These are phyloP conservation scores for Anarhynchus alexandrinus DNA, from an alignment of 2,113 vertebrate species.

Conservation along the genomic window DNA sequence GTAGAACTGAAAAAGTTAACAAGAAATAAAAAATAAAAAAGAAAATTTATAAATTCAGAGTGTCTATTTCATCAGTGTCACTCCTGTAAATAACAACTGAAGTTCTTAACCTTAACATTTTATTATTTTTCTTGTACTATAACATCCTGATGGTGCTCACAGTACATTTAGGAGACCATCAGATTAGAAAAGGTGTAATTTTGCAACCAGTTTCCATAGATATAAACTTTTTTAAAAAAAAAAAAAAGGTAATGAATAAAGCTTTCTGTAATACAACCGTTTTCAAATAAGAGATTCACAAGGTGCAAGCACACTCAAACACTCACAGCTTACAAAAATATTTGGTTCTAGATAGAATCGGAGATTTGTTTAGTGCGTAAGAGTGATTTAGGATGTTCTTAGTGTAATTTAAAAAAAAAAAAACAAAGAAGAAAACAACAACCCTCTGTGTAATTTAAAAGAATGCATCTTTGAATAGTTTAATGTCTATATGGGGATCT, in stretches of 20 bases:
- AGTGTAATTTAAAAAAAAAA: not conserved
- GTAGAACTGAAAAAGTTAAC: not conserved
- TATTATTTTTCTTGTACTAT: not conserved
- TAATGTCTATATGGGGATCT: not conserved
- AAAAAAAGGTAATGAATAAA: rapidly evolving
- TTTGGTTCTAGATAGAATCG: not conserved
- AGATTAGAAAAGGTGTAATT: not conserved
- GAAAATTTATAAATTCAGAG: conserved; percentile 17
- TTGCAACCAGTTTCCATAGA: not conserved
- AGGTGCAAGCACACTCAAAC: not conserved
- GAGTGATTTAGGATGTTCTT: not conserved
- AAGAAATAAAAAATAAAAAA: conserved; percentile 22
- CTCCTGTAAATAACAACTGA: not conserved
- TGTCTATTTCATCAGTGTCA: not conserved
- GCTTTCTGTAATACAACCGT: not conserved
- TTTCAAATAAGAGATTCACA: conserved; percentile 38
- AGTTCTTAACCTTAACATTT: not conserved
- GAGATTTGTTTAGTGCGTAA: rapidly evolving
- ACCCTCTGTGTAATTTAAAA: not conserved
- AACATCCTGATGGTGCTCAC: rapidly evolving
- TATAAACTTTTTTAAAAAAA: not conserved
- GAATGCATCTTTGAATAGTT: not conserved
- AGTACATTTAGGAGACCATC: not conserved
- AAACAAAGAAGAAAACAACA: not conserved
- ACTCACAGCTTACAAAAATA: not conserved